Percentiles rank a stretch among this genome's conserved stretches.
These are phyloP conservation scores for Gryllus longicercus DNA, from an alignment of 2,888 invertebrate genomes.

Conservation along the genomic window DNA sequence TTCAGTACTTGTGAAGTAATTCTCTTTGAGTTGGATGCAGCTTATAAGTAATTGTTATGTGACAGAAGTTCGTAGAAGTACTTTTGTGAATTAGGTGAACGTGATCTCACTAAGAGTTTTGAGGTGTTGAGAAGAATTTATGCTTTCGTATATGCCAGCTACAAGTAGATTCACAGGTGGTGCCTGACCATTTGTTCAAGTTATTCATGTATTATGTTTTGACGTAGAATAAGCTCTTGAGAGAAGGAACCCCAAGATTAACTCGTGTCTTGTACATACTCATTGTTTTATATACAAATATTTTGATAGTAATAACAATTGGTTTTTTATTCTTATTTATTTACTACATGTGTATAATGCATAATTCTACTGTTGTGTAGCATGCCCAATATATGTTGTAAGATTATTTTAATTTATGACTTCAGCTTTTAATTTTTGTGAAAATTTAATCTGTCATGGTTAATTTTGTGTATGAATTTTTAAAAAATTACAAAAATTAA, in stretches of 20 bases:
- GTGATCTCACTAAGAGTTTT: no score
- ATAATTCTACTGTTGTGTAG: not conserved
- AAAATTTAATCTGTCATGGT: not conserved
- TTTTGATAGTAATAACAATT: not conserved
- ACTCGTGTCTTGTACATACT: not conserved
- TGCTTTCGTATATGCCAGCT: no score
- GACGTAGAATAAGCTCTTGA: not conserved
- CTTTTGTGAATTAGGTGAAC: no score
- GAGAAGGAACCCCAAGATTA: not conserved
- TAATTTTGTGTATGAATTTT: not conserved
- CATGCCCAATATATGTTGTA: not conserved
- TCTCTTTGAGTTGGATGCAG: no score
- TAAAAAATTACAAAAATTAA: not conserved
- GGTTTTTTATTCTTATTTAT: not conserved
- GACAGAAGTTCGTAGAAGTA: no score
- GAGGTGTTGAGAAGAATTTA: no score
- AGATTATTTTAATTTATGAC: not conserved
- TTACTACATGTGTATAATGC: not conserved
- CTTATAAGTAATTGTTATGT: no score
- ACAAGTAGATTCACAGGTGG: no score
- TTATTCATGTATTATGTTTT: no score
- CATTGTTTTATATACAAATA: not conserved
- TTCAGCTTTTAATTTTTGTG: not conserved
- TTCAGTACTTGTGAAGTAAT: no score
- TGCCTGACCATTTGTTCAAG: no score